Evolutionary conservation across 1,140 invertebrate genomes (phyloP), one percentile per base, ranked within the genome.

Genomic region (Meloidogyne floridensis): DNA sequence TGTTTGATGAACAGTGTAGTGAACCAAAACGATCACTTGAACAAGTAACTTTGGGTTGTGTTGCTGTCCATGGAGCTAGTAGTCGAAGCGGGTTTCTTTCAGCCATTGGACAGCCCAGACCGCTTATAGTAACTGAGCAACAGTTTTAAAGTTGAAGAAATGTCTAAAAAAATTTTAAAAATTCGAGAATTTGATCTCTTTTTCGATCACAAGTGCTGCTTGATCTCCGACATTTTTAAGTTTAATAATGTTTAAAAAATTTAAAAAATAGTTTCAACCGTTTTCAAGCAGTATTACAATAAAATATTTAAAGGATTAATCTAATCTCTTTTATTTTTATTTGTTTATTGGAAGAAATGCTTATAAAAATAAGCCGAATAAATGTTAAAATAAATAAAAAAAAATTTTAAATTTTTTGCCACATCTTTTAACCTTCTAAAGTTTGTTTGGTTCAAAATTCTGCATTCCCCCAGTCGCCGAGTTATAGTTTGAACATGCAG

Each of bases 1-100:
- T 79, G 0, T 81, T 81, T 78, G 59, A 65, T 53, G 75, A 80
- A 81, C 53, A 32, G 13, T 81, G 80, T 56, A 47, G 77, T 32
- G 53, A 81, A 51, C 47, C 43, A 42, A 53, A 78, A 51, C 51
- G 59, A 53, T 2, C 54, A 1, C 20, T 72, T n/a, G 56, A 81
- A 56, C 72, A 53, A 72, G 65, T 81, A 42, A 65, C 80, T 15
- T 43, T 81, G 1, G 80, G 75, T n/a, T 81, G 80, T 71, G 77
- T 81, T 9, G 43, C 80, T 11, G 80, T 81, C 20, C 20, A 42
- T 18, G 43, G 43, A n/a, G n/a, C 72, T 3, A 51, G 43, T 47
- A 54, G 43, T 51, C 18, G 72, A 54, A 74, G 43, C 72, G 72
- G 18, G 2, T 74, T 74, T 20, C 43, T 54, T n/a, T 54, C 72